These are phyloP conservation scores for Karalla daura DNA, from an alignment of 2,797 vertebrate species.

Conservation along the genomic window DNA sequence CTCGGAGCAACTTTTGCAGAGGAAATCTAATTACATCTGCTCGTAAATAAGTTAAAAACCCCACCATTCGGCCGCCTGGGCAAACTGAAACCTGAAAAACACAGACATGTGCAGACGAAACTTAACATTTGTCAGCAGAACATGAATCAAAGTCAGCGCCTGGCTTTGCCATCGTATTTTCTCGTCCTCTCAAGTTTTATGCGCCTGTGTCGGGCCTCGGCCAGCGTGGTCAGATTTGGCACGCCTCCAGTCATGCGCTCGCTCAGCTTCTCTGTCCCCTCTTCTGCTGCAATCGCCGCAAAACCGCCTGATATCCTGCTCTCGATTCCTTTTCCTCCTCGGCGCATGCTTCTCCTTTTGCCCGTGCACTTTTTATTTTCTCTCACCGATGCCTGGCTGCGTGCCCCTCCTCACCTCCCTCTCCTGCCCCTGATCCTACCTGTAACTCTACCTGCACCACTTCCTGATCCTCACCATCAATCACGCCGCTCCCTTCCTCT, in stretches of 20 bases:
- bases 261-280: slow-evolving; percentile 27
- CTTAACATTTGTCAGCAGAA: slow-evolving; percentile 18
- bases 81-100: slow-evolving; percentile 10
- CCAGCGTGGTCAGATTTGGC: slow-evolving; percentile 22
- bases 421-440: slow-evolving; percentile 52
- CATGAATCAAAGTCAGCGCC: slow-evolving; percentile 18
- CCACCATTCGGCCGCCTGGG: neutral
- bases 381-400: neutral
- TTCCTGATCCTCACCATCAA: slow-evolving; percentile 73
- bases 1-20: neutral
- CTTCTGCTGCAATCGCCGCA: slow-evolving; percentile 7
- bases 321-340: slow-evolving; percentile 17
- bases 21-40: slow-evolving; percentile 26
- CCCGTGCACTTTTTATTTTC: neutral
- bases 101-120: neutral
- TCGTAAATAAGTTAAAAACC: slow-evolving; percentile 8
- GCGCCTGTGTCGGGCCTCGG: slow-evolving; percentile 18
- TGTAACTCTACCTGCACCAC: slow-evolving; percentile 64
- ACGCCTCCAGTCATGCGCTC: slow-evolving; percentile 43
- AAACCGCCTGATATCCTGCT: slow-evolving; percentile 16
- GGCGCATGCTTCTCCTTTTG: neutral
- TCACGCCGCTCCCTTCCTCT: slow-evolving; percentile 66
- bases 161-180: slow-evolving; percentile 25
- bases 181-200: slow-evolving; percentile 34
- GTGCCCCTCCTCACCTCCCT: slow-evolving; percentile 1